Conservation (phyloP, 2,888 invertebrate species). For the Oscheius sp. region DNA sequence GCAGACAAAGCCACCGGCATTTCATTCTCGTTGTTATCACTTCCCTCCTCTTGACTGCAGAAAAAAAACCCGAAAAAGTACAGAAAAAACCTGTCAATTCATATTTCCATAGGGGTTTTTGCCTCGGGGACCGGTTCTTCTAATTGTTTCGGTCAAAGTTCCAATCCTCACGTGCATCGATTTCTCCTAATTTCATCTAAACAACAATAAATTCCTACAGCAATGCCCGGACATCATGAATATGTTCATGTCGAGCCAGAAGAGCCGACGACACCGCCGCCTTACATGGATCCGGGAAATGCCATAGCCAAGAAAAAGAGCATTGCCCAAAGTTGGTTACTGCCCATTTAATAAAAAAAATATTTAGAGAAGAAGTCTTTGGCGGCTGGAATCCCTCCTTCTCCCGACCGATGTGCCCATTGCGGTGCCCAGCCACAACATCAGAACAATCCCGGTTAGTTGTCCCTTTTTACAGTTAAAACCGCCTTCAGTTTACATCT, state of each 20-base stretch:
- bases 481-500: slow-evolving; percentile 41
- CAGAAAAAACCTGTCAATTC: too few relatives aligned
- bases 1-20: too few relatives aligned
- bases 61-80: too few relatives aligned
- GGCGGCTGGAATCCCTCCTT: slow-evolving; percentile 17
- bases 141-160: too few relatives aligned
- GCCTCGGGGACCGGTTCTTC: too few relatives aligned
- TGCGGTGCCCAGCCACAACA: slow-evolving; percentile 15
- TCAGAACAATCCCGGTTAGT: background rate
- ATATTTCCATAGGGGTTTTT: too few relatives aligned
- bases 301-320: slow-evolving; percentile 49
- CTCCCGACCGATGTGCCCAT: slow-evolving; percentile 21
- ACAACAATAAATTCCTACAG: too few relatives aligned
- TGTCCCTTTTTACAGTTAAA: background rate
- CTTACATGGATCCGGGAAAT: slow-evolving; percentile 59
- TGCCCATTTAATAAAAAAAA: background rate
- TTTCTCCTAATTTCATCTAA: too few relatives aligned
- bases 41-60: too few relatives aligned
- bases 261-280: slow-evolving; percentile 49
- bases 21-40: too few relatives aligned
- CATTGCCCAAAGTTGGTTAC: slow-evolving; percentile 24
- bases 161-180: too few relatives aligned
- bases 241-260: slow-evolving; percentile 30
- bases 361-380: slow-evolving; percentile 29
- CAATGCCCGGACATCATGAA: background rate